Evolutionary conservation across 2,888 invertebrate genomes (phyloP), one percentile per base, ranked within the genome.

Genomic region (Periphyllus acericola): DNA sequence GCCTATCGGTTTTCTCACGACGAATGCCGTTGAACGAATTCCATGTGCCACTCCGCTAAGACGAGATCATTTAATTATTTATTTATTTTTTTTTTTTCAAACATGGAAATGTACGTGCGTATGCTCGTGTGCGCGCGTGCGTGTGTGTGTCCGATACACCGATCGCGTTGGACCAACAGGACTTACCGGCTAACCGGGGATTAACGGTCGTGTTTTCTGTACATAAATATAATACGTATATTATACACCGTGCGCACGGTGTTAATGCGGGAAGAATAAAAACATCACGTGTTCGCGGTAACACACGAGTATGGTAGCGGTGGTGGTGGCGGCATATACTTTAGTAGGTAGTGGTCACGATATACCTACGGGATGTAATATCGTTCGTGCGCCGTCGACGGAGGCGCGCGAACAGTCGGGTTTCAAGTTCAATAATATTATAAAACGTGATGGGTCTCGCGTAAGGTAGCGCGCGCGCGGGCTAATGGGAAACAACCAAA

Each of bases 381-480:
- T 60, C 60, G 5, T 60, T 76, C 29, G 17, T 17, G 3, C 14
- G 76, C 14, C 40, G 9, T 9, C 40, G 34, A 21, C 75, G 29
- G 32, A 66, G 78, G 32, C 76, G 46, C 76, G 60, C 76, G 36
- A 36, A 74, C 60, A 17, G 66, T 60, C 85, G 71, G 21, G 85
- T 86, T 79, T 79, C 55, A 79, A 86, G 71, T 86, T 86, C 79
- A 79, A 72, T 34, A 29, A 79, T 86, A 86, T 86, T 78, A 86
- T 55, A 36, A 52, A 29, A 85, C 68, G 85, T 78, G 78, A 85
- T 68, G 78, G 34, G 25, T 60, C 60, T 25, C 40, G 36, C 25
- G 72, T 34, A 36, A 78, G 55, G 81, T 74, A 74, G 87, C 81
- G 66, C 9, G 21, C 34, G 34, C 46, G 40, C 76, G 21, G 60